phyloP scores from a whole-genome alignment of 2,888 invertebrate genomes.

The Pseudococcus longispinus region DNA sequence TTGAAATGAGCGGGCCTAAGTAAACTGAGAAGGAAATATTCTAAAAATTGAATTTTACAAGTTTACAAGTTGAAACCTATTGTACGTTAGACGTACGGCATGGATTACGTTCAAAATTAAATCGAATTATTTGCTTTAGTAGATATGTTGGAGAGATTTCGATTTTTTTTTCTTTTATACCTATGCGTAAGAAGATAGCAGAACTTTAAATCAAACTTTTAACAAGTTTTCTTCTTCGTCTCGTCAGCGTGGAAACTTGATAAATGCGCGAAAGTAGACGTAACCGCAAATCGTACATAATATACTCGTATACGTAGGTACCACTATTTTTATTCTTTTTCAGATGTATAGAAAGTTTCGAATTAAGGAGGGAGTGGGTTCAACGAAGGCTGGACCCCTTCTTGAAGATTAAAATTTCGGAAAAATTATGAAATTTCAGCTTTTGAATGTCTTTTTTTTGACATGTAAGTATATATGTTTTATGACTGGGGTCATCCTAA shows the following conservation, averaged over 20 bases:
- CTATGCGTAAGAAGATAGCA: not conserved
- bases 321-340: not conserved
- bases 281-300: no score
- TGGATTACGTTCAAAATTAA: not conserved
- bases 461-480: no score
- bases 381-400: no score
- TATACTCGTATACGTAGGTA: not conserved
- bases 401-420: no score
- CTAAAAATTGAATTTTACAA: slow-evolving; percentile 3
- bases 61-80: not conserved
- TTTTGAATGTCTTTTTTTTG: no score
- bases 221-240: not conserved
- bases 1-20: not conserved
- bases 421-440: no score
- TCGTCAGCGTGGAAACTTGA: not conserved
- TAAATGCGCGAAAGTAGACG: no score
- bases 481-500: no score
- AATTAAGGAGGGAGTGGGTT: no score
- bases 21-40: not conserved
- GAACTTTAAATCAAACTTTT: slow-evolving; percentile 9
- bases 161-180: not conserved
- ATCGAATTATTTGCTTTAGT: slow-evolving; percentile 9
- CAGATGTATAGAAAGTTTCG: not conserved
- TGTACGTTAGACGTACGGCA: not conserved
- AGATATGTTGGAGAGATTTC: not conserved